A percentile compares a stretch with the other conserved stretches of the same genome.
phyloP scores from a whole-genome alignment of 2,113 vertebrate species.

The Python bivittatus region DNA sequence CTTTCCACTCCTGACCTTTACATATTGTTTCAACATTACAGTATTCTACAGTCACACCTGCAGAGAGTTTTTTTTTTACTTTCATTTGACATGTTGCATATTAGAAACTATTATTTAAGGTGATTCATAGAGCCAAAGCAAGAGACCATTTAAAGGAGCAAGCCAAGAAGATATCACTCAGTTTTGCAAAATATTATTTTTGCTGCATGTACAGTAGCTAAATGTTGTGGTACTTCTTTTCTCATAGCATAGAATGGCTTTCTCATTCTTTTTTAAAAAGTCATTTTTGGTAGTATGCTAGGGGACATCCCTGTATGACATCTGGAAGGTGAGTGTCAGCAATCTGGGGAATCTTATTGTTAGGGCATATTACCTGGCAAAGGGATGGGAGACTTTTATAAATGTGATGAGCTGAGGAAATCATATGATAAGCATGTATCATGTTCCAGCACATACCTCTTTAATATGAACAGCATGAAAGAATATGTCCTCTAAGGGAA shows the following conservation, averaged over 20 bases:
- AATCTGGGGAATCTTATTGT: neutral
- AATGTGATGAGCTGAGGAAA: neutral
- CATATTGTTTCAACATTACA: neutral
- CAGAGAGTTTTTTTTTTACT: constrained; percentile 18
- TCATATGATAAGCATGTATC: neutral
- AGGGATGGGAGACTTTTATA: neutral
- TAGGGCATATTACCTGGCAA: neutral
- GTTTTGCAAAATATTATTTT: constrained; percentile 5
- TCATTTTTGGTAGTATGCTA: neutral
- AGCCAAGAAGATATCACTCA: constrained; percentile 22
- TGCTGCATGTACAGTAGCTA: no score
- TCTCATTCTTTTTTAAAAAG: neutral
- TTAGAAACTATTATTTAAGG: constrained; percentile 31
- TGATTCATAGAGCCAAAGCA: constrained; percentile 10
- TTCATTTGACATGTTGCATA: constrained; percentile 22
- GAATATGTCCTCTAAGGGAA: neutral
- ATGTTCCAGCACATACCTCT: neutral
- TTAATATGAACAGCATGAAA: neutral
- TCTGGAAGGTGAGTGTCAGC: neutral
- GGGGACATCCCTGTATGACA: neutral
- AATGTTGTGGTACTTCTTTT: neutral
- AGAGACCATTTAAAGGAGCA: constrained; percentile 2
- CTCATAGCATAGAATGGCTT: neutral
- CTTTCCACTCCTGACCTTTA: constrained; percentile 9
- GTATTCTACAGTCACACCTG: constrained; percentile 21